These are phyloP conservation scores for Homarus americanus DNA, from an alignment of 1,140 invertebrate species.

Conservation along the genomic window DNA sequence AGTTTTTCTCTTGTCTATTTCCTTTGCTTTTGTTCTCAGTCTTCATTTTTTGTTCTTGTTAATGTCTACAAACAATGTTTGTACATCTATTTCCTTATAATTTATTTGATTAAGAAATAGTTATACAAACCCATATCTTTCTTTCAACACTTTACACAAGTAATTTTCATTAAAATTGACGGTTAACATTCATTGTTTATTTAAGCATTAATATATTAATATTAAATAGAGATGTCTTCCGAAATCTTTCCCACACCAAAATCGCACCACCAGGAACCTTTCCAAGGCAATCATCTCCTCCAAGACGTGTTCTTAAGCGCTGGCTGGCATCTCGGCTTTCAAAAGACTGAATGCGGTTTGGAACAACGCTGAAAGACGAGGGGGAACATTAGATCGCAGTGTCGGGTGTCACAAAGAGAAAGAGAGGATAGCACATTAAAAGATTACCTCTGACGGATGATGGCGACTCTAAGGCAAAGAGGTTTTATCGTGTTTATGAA, in stretches of 20 bases:
- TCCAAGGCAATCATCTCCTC: slow-evolving; percentile 1
- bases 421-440: neutral
- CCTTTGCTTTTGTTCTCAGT: too few relatives aligned
- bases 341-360: neutral
- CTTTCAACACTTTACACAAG: too few relatives aligned
- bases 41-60: too few relatives aligned
- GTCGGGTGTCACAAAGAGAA: neutral
- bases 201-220: too few relatives aligned
- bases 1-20: too few relatives aligned
- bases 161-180: too few relatives aligned
- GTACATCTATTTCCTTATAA: too few relatives aligned
- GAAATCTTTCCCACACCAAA: neutral
- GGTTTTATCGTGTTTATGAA: neutral
- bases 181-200: too few relatives aligned
- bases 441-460: neutral
- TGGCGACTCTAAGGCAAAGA: neutral
- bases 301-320: neutral
- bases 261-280: neutral
- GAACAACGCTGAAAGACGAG: neutral
- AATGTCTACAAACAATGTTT: too few relatives aligned
- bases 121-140: too few relatives aligned
- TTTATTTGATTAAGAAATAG: too few relatives aligned
- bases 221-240: neutral
- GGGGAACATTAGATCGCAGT: neutral
- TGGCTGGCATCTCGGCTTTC: neutral